phyloP scores from a whole-genome alignment of 2,888 invertebrate genomes.

The Octodonta nipae region DNA sequence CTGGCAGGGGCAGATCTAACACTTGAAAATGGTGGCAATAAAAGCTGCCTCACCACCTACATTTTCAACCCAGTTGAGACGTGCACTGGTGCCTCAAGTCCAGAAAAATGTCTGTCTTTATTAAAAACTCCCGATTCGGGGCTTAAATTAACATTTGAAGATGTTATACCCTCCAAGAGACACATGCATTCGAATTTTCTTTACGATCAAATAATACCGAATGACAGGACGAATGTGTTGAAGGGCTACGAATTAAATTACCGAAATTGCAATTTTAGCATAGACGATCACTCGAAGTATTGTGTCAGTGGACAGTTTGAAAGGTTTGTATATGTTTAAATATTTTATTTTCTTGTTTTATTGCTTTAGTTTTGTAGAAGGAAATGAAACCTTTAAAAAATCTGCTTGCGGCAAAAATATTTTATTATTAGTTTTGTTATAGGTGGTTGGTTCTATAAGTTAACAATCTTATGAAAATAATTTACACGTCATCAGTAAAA shows the following conservation, averaged over 20 bases:
- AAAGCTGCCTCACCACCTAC: slow-evolving; percentile 38
- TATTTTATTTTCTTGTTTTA: too few species aligned
- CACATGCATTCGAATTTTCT: slow-evolving; percentile 28
- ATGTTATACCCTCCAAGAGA: slow-evolving; percentile 18
- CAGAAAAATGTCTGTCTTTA: slow-evolving; percentile 35
- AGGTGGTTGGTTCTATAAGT: too few species aligned
- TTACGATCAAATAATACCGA: slow-evolving; percentile 25
- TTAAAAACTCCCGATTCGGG: slow-evolving; percentile 13
- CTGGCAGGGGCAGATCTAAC: slow-evolving; percentile 30
- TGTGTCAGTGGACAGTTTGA: slow-evolving; percentile 29
- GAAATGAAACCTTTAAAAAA: too few species aligned
- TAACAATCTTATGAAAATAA: too few species aligned
- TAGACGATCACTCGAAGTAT: slow-evolving; percentile 26
- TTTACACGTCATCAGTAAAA: too few species aligned
- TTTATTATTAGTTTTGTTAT: too few species aligned
- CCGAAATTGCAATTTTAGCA: slow-evolving; percentile 24
- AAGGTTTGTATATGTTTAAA: slow-evolving; percentile 9
- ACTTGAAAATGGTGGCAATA: slow-evolving; percentile 26
- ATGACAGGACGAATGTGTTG: slow-evolving; percentile 26
- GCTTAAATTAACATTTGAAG: slow-evolving; percentile 12
- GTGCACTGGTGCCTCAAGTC: slow-evolving; percentile 45
- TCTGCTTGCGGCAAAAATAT: too few species aligned
- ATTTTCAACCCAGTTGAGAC: slow-evolving; percentile 44
- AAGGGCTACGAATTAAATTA: slow-evolving; percentile 27
- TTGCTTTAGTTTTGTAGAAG: too few species aligned